A percentile compares a stretch with the other conserved stretches of the same genome.
Evolutionary conservation across 2,113 vertebrate genomes (phyloP).

Genomic region (Chlamydotis undulata): DNA sequence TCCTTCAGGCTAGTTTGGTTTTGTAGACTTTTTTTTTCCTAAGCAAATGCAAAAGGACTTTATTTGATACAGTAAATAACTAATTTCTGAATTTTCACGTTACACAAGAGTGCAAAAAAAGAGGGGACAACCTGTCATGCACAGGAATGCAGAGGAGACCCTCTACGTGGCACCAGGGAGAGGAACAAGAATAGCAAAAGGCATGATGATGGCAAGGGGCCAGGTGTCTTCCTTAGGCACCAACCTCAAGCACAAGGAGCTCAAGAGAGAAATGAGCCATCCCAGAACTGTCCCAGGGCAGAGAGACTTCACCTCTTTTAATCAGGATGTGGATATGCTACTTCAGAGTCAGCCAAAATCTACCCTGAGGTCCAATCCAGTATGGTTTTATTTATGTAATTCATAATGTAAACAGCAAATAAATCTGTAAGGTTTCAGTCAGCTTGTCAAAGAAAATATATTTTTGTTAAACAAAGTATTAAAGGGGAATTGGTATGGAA

Average conservation of each 20-base stretch:
- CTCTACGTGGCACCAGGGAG: neutral
- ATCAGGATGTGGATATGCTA: rapidly evolving
- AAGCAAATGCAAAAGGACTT: neutral
- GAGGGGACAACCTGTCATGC: neutral
- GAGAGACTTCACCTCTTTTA: neutral
- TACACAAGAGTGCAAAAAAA: neutral
- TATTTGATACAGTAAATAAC: neutral
- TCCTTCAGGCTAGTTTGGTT: neutral
- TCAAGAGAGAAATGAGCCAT: neutral
- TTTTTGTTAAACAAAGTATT: neutral
- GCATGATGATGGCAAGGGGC: rapidly evolving
- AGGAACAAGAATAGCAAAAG: neutral
- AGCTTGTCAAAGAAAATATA: neutral
- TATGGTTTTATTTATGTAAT: neutral
- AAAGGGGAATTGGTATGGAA: neutral
- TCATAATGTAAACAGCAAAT: neutral
- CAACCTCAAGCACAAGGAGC: neutral
- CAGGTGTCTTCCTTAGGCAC: neutral
- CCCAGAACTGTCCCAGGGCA: neutral
- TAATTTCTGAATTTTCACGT: neutral
- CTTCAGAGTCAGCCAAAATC: neutral
- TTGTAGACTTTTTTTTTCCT: neutral
- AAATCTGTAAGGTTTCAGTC: neutral
- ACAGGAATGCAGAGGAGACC: neutral
- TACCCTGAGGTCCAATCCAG: neutral